Conservation (phyloP, 1,140 invertebrate genomes). For the Littorina saxatilis region DNA sequence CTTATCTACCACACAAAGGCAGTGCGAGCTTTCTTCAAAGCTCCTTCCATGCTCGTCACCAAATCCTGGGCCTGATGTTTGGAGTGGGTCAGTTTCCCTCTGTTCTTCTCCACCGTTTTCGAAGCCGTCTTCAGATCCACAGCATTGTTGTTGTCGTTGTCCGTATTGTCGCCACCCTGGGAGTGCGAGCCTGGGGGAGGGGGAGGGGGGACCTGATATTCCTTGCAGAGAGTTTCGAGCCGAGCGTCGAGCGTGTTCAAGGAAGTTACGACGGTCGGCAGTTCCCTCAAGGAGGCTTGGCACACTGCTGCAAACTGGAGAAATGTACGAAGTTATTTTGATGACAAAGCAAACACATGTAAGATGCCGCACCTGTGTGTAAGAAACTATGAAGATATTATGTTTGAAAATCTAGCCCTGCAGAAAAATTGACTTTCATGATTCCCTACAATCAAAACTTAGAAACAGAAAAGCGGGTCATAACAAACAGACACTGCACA, state of each 20-base stretch:
- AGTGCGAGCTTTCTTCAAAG: constrained; percentile 42
- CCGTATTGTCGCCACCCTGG: background rate
- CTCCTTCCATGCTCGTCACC: constrained; percentile 33
- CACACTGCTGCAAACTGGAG: constrained; percentile 61
- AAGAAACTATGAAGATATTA: no score
- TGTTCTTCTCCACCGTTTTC: constrained; percentile 54
- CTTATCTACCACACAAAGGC: constrained; percentile 39
- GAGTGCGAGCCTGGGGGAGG: constrained; percentile 28
- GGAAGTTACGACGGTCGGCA: constrained; percentile 47
- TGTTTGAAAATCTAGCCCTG: background rate
- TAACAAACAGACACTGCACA: no score
- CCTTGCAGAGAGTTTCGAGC: constrained; percentile 51
- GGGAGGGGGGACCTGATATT: constrained; percentile 43
- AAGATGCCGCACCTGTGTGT: no score
- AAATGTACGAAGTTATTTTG: background rate
- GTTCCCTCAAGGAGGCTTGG: constrained; percentile 58
- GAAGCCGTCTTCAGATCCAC: constrained; percentile 45
- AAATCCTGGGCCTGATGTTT: constrained; percentile 36
- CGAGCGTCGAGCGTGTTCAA: constrained; percentile 53
- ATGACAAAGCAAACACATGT: no score
- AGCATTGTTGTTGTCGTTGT: constrained; percentile 31
- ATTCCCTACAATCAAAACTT: no score
- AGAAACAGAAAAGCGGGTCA: no score
- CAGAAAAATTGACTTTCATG: background rate
- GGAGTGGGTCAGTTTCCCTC: constrained; percentile 59